phyloP scores from a whole-genome alignment of 2,113 vertebrate genomes.

The Microcebus lehilahytsara region DNA sequence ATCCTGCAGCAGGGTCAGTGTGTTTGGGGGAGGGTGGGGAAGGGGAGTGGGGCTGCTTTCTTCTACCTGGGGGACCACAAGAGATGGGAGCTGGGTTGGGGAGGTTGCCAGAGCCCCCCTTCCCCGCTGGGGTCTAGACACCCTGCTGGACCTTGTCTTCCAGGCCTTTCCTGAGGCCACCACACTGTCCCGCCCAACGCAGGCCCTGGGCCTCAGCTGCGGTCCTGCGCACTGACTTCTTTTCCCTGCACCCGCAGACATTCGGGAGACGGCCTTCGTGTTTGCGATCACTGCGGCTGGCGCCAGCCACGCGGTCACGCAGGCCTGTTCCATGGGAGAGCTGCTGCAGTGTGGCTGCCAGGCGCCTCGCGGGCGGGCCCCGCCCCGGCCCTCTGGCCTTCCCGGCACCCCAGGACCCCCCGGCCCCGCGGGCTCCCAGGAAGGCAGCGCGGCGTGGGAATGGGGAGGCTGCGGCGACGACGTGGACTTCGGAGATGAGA shows the following conservation, averaged over 20 bases:
- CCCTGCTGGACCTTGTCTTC: background rate
- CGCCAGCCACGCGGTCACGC: constrained; percentile 95
- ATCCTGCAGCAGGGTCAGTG: constrained; percentile 97
- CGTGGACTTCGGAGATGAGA: constrained; percentile 97
- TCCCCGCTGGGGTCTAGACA: background rate
- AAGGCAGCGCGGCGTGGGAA: constrained; percentile 93
- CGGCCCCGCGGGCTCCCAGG: constrained; percentile 67
- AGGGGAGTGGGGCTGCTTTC: background rate
- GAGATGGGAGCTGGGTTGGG: background rate
- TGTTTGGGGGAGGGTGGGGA: too few species aligned
- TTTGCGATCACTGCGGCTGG: constrained; percentile 95
- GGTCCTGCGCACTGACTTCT: background rate
- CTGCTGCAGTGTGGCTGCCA: constrained; percentile 96
- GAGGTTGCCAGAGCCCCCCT: background rate
- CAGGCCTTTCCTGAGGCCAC: background rate
- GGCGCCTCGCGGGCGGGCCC: constrained; percentile 89
- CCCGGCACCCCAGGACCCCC: constrained; percentile 70
- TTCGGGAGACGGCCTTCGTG: constrained; percentile 97
- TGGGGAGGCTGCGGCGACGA: constrained; percentile 98
- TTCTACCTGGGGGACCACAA: rapidly evolving
- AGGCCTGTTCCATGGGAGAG: constrained; percentile 98
- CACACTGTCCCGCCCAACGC: background rate
- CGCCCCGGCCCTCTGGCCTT: constrained; percentile 78
- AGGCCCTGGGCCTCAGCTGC: background rate
- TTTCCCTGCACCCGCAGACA: constrained; percentile 84